Base-by-base conservation (phyloP, 2,797 vertebrate genomes). In the Onychomys arenicola region DNA sequence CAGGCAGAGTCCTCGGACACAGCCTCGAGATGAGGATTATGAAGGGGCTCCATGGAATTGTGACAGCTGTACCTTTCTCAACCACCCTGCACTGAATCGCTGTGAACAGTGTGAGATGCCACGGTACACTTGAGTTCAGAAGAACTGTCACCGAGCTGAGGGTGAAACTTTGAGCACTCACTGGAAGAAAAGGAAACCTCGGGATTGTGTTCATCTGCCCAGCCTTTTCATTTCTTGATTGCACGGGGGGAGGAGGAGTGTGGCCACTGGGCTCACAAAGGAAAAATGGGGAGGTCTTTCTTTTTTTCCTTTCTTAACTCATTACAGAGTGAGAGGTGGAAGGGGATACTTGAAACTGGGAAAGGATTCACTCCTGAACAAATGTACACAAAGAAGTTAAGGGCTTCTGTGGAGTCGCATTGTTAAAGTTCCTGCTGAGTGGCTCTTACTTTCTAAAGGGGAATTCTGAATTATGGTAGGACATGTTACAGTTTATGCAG, bases 21-120 rank as follows among this genome's bases (percentile, higher is more conserved):
- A 99, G 23, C 98, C 98, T 97, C 99, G 99, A 98, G 99, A 99
- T 94, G 99, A 99, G 98, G 99, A 99, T 98, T 99, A 99, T 11
- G 99, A 99, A 98, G 99, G 99, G 27, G 99, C 99, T 96, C 99
- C 99, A 14, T 99, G 99, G 99, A 99, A 99, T 98, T 99, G 99
- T 98, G 99, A 99, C 97, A 99, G 99, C 98, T 99, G 99, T 99
- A 99, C 99, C 98, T 99, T 99, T 98, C 99, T 99, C 98, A 99
- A 99, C 98, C 99, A 99, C 97, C 99, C 99, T 69, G 99, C 99
- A 93, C 99, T 99, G 95, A 99, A 99, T 98, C 99, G 99, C 98
- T 99, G 99, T 98, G 99, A 99, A 98, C 99, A 99, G 98, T 99
- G 99, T 93, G 99, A 99, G 98, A 99, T 99, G 99, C 99, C 99